phyloP scores from a whole-genome alignment of 2,888 invertebrate species.

The Sipha maydis region DNA sequence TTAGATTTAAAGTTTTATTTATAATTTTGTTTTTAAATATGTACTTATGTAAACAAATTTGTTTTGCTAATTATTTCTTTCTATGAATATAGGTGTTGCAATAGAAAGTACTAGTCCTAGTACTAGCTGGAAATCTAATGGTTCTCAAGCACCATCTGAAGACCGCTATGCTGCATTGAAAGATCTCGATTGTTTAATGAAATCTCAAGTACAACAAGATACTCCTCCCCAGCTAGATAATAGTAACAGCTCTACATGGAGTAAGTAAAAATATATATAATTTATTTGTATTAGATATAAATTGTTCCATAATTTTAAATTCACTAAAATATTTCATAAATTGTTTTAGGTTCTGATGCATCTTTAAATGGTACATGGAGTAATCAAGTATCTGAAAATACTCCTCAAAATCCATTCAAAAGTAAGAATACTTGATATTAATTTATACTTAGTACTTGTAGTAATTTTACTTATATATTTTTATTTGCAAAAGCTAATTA shows the following conservation, averaged over 20 bases:
- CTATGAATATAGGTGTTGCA: slow-evolving; percentile 61
- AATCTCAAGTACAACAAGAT: slow-evolving; percentile 66
- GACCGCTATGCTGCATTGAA: slow-evolving; percentile 96
- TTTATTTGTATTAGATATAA: background rate
- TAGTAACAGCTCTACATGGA: slow-evolving; percentile 55
- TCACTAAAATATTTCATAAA: background rate
- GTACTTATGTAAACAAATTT: background rate
- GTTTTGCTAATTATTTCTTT: background rate
- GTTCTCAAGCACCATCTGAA: slow-evolving; percentile 70
- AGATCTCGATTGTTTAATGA: slow-evolving; percentile 82
- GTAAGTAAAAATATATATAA: slow-evolving; percentile 32
- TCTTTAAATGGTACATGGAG: slow-evolving; percentile 54
- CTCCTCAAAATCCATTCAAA: slow-evolving; percentile 54
- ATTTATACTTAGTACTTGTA: background rate
- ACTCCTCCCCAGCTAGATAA: slow-evolving; percentile 44
- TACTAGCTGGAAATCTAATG: slow-evolving; percentile 60
- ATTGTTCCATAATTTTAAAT: background rate
- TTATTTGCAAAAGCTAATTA: background rate
- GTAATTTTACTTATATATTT: background rate
- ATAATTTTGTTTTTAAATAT: background rate
- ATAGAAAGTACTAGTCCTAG: slow-evolving; percentile 62
- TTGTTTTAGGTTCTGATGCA: slow-evolving; percentile 44
- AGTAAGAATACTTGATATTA: background rate
- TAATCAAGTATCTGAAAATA: slow-evolving; percentile 46
- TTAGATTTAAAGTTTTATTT: background rate